A percentile compares a stretch with the other conserved stretches of the same genome.
These are phyloP conservation scores for Todiramphus saurophagus DNA, from an alignment of 2,113 vertebrate genomes.

Conservation along the genomic window DNA sequence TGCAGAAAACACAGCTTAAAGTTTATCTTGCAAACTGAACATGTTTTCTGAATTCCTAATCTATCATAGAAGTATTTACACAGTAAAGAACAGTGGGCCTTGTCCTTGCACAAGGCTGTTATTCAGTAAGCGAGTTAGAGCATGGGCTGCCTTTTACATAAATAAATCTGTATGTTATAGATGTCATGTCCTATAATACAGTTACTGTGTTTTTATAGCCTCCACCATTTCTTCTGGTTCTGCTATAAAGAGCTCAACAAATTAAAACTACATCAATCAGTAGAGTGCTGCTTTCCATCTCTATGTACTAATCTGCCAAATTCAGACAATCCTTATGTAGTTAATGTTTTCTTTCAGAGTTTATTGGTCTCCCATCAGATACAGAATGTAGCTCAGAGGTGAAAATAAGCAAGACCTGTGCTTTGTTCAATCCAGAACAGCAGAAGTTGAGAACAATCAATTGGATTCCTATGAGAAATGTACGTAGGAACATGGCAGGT, in stretches of 20 bases:
- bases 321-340: not conserved
- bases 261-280: not conserved
- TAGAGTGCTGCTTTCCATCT: not conserved
- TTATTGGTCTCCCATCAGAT: not conserved
- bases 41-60: not conserved
- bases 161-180: not conserved
- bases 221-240: not conserved
- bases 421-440: not conserved
- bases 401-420: not conserved
- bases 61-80: not conserved
- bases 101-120: not conserved
- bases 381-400: not conserved
- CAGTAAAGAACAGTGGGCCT: not conserved
- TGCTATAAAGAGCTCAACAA: not conserved
- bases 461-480: not conserved
- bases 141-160: not conserved
- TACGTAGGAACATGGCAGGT: not conserved
- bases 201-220: not conserved
- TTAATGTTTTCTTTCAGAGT: not conserved
- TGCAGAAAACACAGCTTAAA: not conserved
- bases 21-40: not conserved
- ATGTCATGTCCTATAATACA: not conserved
- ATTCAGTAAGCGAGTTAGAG: not conserved
- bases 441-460: not conserved
- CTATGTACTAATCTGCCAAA: not conserved